phyloP scores from a whole-genome alignment of 2,113 vertebrate species.

The Phycodurus eques region DNA sequence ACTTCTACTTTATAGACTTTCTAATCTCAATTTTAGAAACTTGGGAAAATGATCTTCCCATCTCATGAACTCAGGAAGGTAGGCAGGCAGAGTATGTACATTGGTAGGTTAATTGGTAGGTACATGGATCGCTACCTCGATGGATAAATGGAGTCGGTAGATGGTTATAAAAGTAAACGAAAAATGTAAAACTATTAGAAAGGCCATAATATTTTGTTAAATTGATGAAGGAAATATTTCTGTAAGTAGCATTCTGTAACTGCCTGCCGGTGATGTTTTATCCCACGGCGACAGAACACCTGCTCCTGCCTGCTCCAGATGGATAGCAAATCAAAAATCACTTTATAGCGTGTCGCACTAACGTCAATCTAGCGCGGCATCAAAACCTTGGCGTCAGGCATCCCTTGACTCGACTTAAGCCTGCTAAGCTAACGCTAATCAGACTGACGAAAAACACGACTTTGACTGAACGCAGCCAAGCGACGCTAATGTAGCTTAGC shows the following conservation, averaged over 20 bases:
- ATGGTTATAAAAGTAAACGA: no score
- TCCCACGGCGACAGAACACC: slow-evolving; percentile 63
- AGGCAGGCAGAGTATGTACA: no score
- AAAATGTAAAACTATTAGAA: no score
- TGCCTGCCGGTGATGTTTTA: slow-evolving; percentile 52
- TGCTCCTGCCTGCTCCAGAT: slow-evolving; percentile 66
- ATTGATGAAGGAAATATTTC: not conserved
- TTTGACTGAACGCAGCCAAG: not conserved
- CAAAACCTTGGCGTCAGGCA: slow-evolving; percentile 41
- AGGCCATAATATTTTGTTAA: no score
- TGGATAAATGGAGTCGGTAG: no score
- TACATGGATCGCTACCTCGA: no score
- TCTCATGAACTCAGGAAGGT: not conserved
- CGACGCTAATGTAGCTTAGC: slow-evolving; percentile 4
- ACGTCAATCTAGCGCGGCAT: slow-evolving; percentile 45
- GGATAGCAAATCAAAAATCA: slow-evolving; percentile 65
- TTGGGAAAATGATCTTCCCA: not conserved
- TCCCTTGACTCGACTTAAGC: not conserved
- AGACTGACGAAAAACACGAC: no score
- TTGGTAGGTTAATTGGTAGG: no score
- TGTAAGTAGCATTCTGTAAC: slow-evolving; percentile 4
- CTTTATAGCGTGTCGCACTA: slow-evolving; percentile 69
- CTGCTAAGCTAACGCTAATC: not conserved
- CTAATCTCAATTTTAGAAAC: not conserved
- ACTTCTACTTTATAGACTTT: not conserved